phyloP scores from a whole-genome alignment of 2,113 vertebrate genomes.

The Hylia prasina region DNA sequence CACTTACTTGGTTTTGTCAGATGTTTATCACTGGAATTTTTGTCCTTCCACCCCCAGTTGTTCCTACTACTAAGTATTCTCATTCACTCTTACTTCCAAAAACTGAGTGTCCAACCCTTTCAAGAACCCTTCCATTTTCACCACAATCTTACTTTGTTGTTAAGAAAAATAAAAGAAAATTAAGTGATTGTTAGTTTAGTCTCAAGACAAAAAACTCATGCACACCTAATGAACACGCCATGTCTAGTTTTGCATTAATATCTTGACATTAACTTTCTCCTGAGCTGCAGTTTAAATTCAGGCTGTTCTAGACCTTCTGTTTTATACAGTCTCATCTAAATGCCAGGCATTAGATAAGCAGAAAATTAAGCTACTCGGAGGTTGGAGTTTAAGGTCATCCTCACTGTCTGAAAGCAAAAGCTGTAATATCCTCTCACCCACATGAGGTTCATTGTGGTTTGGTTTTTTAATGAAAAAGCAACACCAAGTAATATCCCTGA shows the following conservation, averaged over 20 bases:
- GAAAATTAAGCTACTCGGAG: neutral
- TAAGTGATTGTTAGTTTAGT: neutral
- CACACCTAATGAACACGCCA: neutral
- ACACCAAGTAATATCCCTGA: neutral
- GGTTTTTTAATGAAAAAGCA: neutral
- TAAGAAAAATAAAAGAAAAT: neutral
- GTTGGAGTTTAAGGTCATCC: neutral
- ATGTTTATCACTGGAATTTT: neutral
- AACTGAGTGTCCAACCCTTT: neutral
- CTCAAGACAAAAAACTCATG: neutral
- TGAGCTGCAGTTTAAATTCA: neutral
- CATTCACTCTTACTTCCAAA: neutral
- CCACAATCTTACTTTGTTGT: neutral
- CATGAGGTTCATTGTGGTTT: neutral
- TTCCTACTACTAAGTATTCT: neutral
- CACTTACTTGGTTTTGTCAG: neutral
- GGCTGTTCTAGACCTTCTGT: neutral
- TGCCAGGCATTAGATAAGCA: neutral
- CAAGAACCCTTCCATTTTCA: neutral
- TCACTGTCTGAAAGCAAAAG: neutral
- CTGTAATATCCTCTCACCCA: neutral
- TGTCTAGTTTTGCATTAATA: neutral
- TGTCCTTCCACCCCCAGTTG: neutral
- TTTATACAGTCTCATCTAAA: neutral
- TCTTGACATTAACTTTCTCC: neutral